Conservation (phyloP, 2,888 invertebrate genomes). For the Odontocolon sp. region DNA sequence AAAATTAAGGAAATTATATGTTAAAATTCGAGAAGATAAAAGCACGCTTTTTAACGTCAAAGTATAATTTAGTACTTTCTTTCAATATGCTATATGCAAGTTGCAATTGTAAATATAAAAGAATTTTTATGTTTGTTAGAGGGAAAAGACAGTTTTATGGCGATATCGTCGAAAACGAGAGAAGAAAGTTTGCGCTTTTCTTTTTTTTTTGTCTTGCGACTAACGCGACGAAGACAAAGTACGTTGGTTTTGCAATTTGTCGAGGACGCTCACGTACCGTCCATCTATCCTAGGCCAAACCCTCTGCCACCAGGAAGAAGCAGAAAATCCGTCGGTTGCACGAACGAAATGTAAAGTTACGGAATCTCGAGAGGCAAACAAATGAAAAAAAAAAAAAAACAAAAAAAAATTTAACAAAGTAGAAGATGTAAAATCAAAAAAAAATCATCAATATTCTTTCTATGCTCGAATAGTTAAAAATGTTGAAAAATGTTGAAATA, state of each 20-base stretch:
- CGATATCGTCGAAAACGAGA: background rate
- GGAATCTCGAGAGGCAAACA: background rate
- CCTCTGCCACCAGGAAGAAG: background rate
- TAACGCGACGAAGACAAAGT: conserved; percentile 46
- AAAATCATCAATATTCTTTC: background rate
- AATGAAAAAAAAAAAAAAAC: background rate
- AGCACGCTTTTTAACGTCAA: background rate
- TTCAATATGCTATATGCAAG: too few species aligned
- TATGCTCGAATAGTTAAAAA: too few species aligned
- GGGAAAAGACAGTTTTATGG: background rate
- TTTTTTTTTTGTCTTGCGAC: too few species aligned
- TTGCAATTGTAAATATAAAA: background rate
- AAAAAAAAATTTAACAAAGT: background rate
- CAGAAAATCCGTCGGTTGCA: conserved; percentile 14
- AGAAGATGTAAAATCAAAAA: background rate
- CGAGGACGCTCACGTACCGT: conserved; percentile 37
- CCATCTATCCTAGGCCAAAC: conserved; percentile 26
- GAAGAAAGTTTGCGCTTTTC: background rate
- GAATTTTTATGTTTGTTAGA: background rate
- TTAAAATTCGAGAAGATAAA: background rate
- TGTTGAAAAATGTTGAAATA: too few species aligned
- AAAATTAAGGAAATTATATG: background rate
- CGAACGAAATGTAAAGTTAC: background rate
- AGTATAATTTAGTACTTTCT: background rate
- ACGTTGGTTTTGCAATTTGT: conserved; percentile 40